Base-by-base conservation (phyloP, 2,797 vertebrate genomes). In the Gobio occitaniae region DNA sequence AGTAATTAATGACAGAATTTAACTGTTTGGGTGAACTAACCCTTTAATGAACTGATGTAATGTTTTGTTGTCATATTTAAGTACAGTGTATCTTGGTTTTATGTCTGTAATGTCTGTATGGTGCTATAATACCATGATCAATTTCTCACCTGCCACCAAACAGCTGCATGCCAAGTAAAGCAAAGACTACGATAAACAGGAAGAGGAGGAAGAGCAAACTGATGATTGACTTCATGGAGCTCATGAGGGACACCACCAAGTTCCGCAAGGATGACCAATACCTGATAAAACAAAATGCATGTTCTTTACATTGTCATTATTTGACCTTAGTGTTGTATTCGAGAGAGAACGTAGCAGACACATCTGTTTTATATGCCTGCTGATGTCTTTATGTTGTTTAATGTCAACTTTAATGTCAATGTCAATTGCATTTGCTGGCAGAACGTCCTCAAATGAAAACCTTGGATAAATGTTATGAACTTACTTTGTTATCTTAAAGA, bases 191-290 rank as follows among this genome's bases (percentile, higher is more conserved):
- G 6, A 98, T 97, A 92, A 99, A 99, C 91, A 99, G 97, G 93
- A 99, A 99, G 89, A 99, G 98, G 29, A 99, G 97, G 91, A 99
- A 99, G 86, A 99, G 97, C 88, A 99, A 92, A 88, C 98, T 99
- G 95, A 99, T 99, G 87, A 99, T 99, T 83, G 98, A 99, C 94
- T 99, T 99, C 98, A 99, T 99, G 90, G 98, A 99, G 94, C 97
- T 99, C 98, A 99, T 99, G 89, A 99, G 93, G 0, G 98, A 99
- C 84, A 99, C 98, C 70, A 99, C 98, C 93, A 99, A 90, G 93
- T 99, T 99, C 91, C 98, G 96, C 78, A 99, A 94, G 84, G 98
- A 99, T 9, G 98, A 96, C 98, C 98, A 99, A 86, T 99, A 99
- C 91, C 98, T 99, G 90, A 56, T 72, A 91, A 92, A 92, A 87